Conservation (phyloP, 1,140 invertebrate genomes). For the Ephestia elutella region DNA sequence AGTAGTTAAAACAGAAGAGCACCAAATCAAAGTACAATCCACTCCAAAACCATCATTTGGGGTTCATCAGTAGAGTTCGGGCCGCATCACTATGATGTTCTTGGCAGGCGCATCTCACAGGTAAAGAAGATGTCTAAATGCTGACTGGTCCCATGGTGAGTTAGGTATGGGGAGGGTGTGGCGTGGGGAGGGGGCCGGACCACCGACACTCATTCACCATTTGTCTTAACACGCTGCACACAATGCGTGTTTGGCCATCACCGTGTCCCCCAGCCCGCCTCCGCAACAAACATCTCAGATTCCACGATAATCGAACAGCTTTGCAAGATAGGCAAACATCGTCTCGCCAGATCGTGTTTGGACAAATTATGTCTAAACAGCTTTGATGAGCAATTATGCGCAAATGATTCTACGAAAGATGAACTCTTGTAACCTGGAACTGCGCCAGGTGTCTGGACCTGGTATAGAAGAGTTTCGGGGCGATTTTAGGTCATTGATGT, state of each 20-base stretch:
- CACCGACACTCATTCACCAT: slow-evolving; percentile 38
- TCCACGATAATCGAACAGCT: neutral
- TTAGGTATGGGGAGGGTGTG: slow-evolving; percentile 14
- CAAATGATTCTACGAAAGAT: neutral
- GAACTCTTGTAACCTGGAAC: neutral
- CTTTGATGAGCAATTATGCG: slow-evolving; percentile 3
- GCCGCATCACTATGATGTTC: neutral
- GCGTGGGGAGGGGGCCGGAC: slow-evolving; percentile 8
- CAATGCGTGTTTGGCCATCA: slow-evolving; percentile 31
- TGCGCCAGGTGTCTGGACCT: neutral
- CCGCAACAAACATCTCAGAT: neutral
- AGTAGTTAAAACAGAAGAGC: slow-evolving; percentile 1
- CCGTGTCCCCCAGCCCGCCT: neutral
- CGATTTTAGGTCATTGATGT: slow-evolving; percentile 3
- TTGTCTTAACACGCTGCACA: slow-evolving; percentile 39
- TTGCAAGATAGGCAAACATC: neutral
- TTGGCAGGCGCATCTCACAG: slow-evolving; percentile 3
- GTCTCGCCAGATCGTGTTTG: neutral
- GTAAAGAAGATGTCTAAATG: no score
- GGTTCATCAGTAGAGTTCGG: neutral
- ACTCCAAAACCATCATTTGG: neutral
- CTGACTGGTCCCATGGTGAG: slow-evolving; percentile 26
- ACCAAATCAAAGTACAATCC: neutral
- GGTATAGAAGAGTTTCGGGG: neutral
- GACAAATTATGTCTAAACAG: slow-evolving; percentile 3